phyloP scores from a whole-genome alignment of 2,113 vertebrate species.

The Rhineura floridana region DNA sequence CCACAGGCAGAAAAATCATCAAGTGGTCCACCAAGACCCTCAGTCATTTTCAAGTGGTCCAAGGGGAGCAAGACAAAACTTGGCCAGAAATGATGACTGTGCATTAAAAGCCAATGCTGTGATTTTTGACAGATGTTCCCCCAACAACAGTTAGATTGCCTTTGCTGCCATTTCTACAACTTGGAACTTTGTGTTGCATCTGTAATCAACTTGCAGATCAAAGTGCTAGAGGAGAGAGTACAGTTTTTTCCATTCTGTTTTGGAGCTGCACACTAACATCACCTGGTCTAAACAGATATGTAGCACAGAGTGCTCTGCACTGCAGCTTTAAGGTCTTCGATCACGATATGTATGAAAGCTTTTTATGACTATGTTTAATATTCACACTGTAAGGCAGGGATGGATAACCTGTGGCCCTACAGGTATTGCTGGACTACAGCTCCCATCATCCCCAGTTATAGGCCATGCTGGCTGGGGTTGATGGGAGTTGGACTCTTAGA shows the following conservation, averaged over 20 bases:
- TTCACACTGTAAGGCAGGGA: not conserved
- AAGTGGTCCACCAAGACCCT: too few species aligned
- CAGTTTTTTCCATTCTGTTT: not conserved
- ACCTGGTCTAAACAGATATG: not conserved
- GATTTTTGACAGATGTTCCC: too few species aligned
- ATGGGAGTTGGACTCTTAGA: too few species aligned
- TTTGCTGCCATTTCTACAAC: not conserved
- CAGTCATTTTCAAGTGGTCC: too few species aligned
- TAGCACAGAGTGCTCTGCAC: not conserved
- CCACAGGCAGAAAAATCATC: too few species aligned
- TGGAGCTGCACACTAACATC: not conserved
- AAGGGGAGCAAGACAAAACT: not conserved
- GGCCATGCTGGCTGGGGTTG: too few species aligned
- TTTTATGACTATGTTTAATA: not conserved
- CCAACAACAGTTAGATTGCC: not conserved
- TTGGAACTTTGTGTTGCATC: not conserved
- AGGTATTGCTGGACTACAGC: too few species aligned
- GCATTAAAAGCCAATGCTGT: not conserved
- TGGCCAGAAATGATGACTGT: not conserved
- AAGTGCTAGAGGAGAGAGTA: too few species aligned
- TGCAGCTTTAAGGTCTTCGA: not conserved
- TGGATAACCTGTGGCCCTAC: too few species aligned
- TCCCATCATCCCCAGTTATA: too few species aligned
- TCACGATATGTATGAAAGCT: not conserved
- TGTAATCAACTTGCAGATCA: not conserved